Evolutionary conservation across 2,113 vertebrate genomes (phyloP).

Genomic region (Petrocephalus zakoni): DNA sequence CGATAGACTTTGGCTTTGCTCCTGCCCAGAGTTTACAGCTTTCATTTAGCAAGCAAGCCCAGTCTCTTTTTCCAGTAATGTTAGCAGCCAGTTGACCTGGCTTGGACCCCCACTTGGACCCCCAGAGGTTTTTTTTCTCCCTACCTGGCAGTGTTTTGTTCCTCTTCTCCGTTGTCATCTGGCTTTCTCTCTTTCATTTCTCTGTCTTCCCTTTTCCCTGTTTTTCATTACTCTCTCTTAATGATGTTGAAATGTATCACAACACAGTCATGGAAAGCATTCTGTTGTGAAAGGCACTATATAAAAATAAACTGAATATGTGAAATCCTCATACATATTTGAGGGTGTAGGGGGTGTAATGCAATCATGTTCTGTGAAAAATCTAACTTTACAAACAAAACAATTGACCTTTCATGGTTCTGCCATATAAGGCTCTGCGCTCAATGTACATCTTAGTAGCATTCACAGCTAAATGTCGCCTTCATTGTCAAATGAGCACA

Average conservation of each 20-base stretch:
- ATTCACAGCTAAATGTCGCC: neutral
- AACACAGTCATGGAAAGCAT: neutral
- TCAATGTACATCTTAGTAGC: neutral
- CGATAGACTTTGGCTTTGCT: neutral
- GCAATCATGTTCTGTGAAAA: neutral
- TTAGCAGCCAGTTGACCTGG: neutral
- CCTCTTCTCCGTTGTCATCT: neutral
- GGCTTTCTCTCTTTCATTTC: neutral
- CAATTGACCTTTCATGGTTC: neutral
- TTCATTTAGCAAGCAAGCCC: too few relatives aligned
- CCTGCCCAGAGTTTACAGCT: neutral
- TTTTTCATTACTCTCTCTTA: neutral
- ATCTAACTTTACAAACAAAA: neutral
- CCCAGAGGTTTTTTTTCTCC: neutral
- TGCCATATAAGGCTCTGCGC: neutral
- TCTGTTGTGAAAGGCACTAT: neutral
- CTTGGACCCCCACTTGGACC: too few relatives aligned
- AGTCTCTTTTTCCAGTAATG: neutral
- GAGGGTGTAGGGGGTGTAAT: neutral
- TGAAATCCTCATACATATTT: neutral
- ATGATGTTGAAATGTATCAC: neutral
- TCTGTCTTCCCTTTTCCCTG: neutral
- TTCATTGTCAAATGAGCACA: neutral
- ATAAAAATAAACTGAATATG: neutral
- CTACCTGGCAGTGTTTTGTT: neutral